These are phyloP conservation scores for Myiozetetes cayanensis DNA, from an alignment of 2,113 vertebrate species.

Conservation along the genomic window DNA sequence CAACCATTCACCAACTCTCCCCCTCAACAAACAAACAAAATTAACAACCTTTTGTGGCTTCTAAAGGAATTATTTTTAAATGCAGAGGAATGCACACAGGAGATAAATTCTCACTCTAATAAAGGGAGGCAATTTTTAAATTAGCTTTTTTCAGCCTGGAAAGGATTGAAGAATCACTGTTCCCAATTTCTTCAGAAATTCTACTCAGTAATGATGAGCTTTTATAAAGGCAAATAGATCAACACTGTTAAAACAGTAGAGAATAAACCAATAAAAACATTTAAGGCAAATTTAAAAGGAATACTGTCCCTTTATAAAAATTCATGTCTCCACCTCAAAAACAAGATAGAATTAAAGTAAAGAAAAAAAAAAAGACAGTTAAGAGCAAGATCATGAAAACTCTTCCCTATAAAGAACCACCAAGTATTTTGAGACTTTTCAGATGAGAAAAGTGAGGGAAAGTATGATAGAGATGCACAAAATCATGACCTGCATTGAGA, in stretches of 20 bases:
- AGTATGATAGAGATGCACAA: neutral
- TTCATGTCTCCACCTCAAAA: neutral
- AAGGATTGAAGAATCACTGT: neutral
- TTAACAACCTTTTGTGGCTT: neutral
- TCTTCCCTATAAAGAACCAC: neutral
- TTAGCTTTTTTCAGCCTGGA: neutral
- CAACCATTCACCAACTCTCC: neutral
- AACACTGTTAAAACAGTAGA: neutral
- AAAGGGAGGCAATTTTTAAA: neutral
- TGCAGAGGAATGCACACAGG: neutral
- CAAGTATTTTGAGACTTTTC: neutral
- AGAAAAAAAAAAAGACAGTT: neutral
- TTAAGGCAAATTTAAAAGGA: neutral
- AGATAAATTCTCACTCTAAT: neutral
- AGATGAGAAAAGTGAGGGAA: neutral
- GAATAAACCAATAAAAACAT: fast-evolving
- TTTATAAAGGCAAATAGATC: neutral
- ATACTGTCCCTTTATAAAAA: neutral
- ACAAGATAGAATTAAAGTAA: neutral
- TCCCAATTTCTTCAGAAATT: neutral
- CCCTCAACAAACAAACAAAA: neutral
- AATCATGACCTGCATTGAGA: neutral
- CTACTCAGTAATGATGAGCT: neutral
- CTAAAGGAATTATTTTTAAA: neutral
- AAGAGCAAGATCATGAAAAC: neutral